Conservation (phyloP, 2,797 vertebrate genomes). For the Diceros bicornis region DNA sequence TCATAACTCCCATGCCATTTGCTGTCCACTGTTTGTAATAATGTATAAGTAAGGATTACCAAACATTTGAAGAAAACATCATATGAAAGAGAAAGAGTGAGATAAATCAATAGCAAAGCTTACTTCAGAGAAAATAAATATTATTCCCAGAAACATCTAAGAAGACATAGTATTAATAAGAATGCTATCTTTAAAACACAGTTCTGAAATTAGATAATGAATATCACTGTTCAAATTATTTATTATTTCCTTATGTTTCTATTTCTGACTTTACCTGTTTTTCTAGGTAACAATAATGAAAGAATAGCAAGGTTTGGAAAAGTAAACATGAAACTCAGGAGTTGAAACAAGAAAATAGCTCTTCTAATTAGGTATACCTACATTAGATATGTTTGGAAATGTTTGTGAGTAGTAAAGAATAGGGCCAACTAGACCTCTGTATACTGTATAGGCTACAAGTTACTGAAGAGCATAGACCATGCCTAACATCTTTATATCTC, state of each 20-base stretch:
- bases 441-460: not conserved
- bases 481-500: not conserved
- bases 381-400: not conserved
- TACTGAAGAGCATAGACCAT: not conserved
- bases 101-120: not conserved
- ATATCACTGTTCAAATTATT: not conserved
- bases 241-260: not conserved
- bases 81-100: not conserved
- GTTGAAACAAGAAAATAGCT: not conserved
- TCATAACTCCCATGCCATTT: not conserved
- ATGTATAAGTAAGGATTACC: not conserved
- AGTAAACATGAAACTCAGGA: not conserved
- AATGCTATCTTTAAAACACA: not conserved
- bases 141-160: not conserved
- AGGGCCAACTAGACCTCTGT: not conserved
- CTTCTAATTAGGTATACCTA: not conserved
- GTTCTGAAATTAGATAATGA: not conserved
- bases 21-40: not conserved
- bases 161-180: not conserved
- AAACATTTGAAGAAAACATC: not conserved
- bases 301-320: not conserved
- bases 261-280: not conserved
- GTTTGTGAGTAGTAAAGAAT: not conserved
- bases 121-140: not conserved
- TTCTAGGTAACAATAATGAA: not conserved